phyloP scores from a whole-genome alignment of 2,113 vertebrate species.

The Gulo gulo region DNA sequence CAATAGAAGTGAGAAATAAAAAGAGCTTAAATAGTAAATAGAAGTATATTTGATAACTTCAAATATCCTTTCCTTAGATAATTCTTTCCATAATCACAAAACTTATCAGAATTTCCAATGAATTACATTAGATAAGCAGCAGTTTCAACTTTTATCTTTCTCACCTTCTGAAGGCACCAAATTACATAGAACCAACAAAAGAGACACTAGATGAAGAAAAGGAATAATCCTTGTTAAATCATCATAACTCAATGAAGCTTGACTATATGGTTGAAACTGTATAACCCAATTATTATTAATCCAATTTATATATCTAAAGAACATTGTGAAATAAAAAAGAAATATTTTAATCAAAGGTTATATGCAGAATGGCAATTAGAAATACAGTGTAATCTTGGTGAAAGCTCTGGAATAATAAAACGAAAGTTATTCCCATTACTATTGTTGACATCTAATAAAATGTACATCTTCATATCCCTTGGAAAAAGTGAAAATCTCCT shows the following conservation, averaged over 20 bases:
- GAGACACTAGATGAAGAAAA: neutral
- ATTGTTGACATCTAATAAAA: slow-evolving; percentile 53
- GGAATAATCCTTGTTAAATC: neutral
- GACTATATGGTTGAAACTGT: neutral
- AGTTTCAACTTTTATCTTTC: slow-evolving; percentile 49
- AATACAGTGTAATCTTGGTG: slow-evolving; percentile 49
- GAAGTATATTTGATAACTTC: slow-evolving; percentile 25
- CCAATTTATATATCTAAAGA: slow-evolving; percentile 24
- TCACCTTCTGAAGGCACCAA: slow-evolving; percentile 10
- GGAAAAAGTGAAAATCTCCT: slow-evolving; percentile 58
- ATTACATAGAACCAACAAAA: neutral
- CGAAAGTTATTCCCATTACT: slow-evolving; percentile 43
- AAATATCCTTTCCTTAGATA: slow-evolving; percentile 37
- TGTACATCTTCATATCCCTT: slow-evolving; percentile 38
- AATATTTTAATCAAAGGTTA: slow-evolving; percentile 32
- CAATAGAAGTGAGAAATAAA: neutral
- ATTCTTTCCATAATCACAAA: slow-evolving; percentile 39
- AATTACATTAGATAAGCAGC: slow-evolving; percentile 41
- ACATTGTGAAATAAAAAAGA: slow-evolving; percentile 49
- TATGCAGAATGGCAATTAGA: slow-evolving; percentile 46
- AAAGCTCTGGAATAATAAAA: slow-evolving; percentile 40
- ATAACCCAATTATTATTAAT: slow-evolving; percentile 28
- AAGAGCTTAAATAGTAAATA: neutral
- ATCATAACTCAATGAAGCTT: slow-evolving; percentile 8
- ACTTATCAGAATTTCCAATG: slow-evolving; percentile 12